Evolutionary conservation across 2,113 vertebrate species (phyloP).

Genomic region (Nasalis larvatus): DNA sequence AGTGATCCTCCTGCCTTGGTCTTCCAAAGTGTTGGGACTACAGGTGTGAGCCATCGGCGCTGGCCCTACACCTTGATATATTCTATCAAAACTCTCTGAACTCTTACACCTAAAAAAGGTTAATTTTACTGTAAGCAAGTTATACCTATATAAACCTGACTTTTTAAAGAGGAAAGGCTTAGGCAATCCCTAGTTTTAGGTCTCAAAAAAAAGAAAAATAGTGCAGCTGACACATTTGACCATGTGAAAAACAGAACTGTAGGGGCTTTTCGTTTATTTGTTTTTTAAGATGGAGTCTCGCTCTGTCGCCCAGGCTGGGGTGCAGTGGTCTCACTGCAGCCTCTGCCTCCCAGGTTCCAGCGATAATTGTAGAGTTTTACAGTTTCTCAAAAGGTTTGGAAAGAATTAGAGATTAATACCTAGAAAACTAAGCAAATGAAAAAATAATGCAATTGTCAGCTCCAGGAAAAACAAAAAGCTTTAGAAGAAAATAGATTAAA

Average conservation of each 20-base stretch:
- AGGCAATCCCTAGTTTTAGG: neutral
- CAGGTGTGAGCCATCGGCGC: too few relatives aligned
- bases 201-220: neutral
- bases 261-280: neutral
- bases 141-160: neutral
- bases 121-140: neutral
- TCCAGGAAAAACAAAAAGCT: slow-evolving; percentile 6
- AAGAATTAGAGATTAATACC: neutral
- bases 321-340: too few relatives aligned
- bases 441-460: neutral
- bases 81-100: neutral
- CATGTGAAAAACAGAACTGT: neutral
- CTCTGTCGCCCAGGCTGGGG: too few relatives aligned
- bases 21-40: too few relatives aligned
- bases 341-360: too few relatives aligned
- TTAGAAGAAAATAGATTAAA: slow-evolving; percentile 4
- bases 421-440: slow-evolving; percentile 32
- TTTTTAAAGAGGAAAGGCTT: neutral
- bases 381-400: neutral
- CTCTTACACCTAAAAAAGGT: neutral
- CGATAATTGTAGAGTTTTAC: neutral
- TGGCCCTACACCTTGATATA: neutral
- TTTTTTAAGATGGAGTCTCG: too few relatives aligned
- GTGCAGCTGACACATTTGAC: neutral
- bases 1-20: too few relatives aligned